Conservation (phyloP, 2,888 invertebrate species). For the Lysandra coridon region DNA sequence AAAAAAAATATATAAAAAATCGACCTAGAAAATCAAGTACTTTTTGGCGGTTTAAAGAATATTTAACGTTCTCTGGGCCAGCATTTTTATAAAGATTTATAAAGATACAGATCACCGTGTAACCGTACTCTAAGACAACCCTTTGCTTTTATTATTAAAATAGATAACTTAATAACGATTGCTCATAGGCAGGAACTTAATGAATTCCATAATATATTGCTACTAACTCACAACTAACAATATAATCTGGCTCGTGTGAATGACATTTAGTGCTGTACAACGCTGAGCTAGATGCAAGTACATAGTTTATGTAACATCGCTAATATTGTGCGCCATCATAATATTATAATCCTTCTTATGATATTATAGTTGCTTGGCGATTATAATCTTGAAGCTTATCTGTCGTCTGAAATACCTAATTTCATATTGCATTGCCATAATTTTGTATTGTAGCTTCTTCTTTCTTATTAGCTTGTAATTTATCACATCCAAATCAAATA, state of each 20-base stretch:
- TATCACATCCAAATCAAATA: too few species aligned
- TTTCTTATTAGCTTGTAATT: not conserved
- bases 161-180: not conserved
- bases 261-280: conserved; percentile 62
- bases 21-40: too few species aligned
- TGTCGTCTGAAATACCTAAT: not conserved
- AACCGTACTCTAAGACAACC: too few species aligned
- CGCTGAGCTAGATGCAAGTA: conserved; percentile 34
- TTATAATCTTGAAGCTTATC: not conserved
- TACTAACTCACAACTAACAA: not conserved
- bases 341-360: not conserved
- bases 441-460: not conserved
- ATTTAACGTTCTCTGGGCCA: not conserved
- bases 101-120: not conserved
- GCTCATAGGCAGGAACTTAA: not conserved
- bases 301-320: not conserved
- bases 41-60: too few species aligned
- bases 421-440: not conserved
- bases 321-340: not conserved
- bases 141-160: too few species aligned
- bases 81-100: not conserved
- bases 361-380: not conserved
- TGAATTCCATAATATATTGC: not conserved
- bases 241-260: conserved; percentile 49
- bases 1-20: too few species aligned